Evolutionary conservation across 2,888 invertebrate species (phyloP), one percentile per base, ranked within the genome.

Genomic region (Drosophila mayaguana): DNA sequence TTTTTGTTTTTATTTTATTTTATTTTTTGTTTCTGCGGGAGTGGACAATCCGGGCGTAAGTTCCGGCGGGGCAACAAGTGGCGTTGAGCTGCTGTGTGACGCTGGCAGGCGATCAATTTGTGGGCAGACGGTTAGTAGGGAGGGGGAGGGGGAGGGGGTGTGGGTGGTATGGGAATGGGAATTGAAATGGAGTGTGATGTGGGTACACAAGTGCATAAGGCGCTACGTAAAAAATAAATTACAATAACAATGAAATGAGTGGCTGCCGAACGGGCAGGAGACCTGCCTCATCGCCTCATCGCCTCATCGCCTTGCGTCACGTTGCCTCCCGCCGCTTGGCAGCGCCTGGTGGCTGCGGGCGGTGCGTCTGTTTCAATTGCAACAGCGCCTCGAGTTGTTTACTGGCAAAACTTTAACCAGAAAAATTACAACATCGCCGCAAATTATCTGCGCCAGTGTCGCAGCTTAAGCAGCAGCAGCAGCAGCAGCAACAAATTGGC

Each of bases 371-470:
- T 63, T 55, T 63, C 61, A 68, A 63, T 71, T 72, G 74, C 72
- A 75, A 59, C 63, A 60, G 54, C 45, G 76, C 81, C 75, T 60
- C 75, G 53, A 77, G 72, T 75, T 82, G 77, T 80, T 82, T 81
- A 73, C 75, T 63, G 62, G 51, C 60, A 64, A 75, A 78, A 80
- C 77, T 75, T 80, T 77, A 82, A 78, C 67, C 75, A 71, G 69
- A 62, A 72, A 81, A 75, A 78, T 78, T 81, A 72, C 80, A 81
- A 71, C 70, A 71, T 69, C 57, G 66, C 78, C 67, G 64, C 83
- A 80, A 81, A 83, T 83, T 80, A 80, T 83, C 81, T 83, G 76
- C 76, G 74, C 36, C 80, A 79, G 67, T 81, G 73, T 73, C 76
- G 80, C 82, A 79, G 73, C 73, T 80, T 69, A 62, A 71, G 64